Percentiles rank a stretch among this genome's conserved stretches.
phyloP scores from a whole-genome alignment of 2,113 vertebrate genomes.

The Hippocampus comes region DNA sequence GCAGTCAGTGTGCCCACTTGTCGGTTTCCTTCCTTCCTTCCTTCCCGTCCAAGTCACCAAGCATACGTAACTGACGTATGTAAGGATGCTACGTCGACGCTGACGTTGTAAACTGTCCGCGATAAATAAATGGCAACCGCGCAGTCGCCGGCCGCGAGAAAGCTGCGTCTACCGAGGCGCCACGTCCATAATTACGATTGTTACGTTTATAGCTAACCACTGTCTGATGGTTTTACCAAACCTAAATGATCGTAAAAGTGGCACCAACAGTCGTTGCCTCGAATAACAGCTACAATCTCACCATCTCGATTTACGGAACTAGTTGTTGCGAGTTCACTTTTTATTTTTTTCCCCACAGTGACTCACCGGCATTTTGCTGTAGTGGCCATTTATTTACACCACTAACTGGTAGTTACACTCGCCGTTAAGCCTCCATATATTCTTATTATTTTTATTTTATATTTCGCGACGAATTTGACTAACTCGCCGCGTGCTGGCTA shows the following conservation, averaged over 20 bases:
- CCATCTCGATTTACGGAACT: background rate
- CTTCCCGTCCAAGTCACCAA: slow-evolving; percentile 24
- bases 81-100: slow-evolving; percentile 20
- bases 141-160: background rate
- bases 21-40: slow-evolving; percentile 56
- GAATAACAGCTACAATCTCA: too few relatives aligned
- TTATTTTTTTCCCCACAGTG: too few relatives aligned
- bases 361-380: background rate
- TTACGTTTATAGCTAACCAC: background rate
- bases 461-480: background rate
- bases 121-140: background rate
- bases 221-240: background rate
- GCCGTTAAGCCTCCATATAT: background rate
- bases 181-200: background rate
- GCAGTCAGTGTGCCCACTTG: slow-evolving; percentile 33
- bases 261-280: background rate
- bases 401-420: background rate
- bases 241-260: background rate
- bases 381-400: too few relatives aligned
- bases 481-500: background rate
- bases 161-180: background rate
- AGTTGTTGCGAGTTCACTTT: background rate
- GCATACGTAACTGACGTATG: slow-evolving; percentile 22
- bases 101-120: slow-evolving; percentile 8
- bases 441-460: background rate